Evolutionary conservation across 1,140 invertebrate species (phyloP), one percentile per base, ranked within the genome.

Genomic region (Gonioctena quinquepunctata): DNA sequence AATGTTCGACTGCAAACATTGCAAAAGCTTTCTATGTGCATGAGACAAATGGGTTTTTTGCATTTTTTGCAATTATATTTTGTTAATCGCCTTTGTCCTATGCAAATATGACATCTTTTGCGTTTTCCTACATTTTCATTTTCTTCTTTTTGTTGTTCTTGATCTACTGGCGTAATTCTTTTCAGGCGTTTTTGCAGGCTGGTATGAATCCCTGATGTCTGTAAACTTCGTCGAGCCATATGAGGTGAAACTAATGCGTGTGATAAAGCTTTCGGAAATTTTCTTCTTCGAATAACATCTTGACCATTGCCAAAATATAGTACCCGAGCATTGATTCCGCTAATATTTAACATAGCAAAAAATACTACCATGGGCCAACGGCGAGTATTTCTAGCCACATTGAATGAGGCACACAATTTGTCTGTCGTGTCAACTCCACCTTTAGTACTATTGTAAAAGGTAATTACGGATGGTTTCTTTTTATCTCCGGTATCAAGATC

Each of bases 361-460:
- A 84, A 80, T 54, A 83, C 26, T 22, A 72, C 79, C 83, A 79
- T 73, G 13, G 84, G 81, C 83, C 82, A 84, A 21, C 81, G 70
- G 11, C 68, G 72, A 26, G 75, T 81, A 70, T 71, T 77, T 67
- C 83, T 63, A 25, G 72, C 59, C 54, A 65, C 69, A 23, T 78
- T 78, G 71, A 82, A 84, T 42, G 48, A 74, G 1, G 74, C 73
- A 72, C 78, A 79, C 61, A 78, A 75, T 66, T 82, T 71, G 68
- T 84, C 81, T 7, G 82, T 70, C 22, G 69, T 71, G 72, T 84
- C 82, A 2, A 84, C 82, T 48, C 77, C 80, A 66, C 79, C 79
- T 79, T 85, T 86, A n/a, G 82, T 84, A 21, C 11, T 3, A 21
- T 66, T 70, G 50, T 16, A 66, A 67, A 66, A 66, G 23, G 19